phyloP scores from a whole-genome alignment of 2,113 vertebrate species.

The Alaudala cheleensis region DNA sequence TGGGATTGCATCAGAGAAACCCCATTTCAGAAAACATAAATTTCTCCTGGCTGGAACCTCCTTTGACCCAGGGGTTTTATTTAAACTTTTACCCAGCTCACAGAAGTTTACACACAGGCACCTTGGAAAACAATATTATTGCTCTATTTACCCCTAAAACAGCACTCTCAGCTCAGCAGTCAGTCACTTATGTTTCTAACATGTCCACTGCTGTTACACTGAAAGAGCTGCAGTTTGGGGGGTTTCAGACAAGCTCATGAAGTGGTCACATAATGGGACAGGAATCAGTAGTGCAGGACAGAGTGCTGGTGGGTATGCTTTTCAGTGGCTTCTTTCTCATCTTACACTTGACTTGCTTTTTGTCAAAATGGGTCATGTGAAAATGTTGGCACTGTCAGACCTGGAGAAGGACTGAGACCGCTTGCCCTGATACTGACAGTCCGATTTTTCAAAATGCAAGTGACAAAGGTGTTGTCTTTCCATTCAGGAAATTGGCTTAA shows the following conservation, averaged over 20 bases:
- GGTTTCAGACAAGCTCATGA: not conserved
- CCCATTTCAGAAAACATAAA: not conserved
- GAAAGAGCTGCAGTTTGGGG: not conserved
- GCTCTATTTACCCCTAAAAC: not conserved
- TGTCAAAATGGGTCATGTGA: not conserved
- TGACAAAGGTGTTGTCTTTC: not conserved
- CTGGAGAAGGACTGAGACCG: not conserved
- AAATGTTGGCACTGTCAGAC: not conserved
- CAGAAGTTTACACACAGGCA: not conserved
- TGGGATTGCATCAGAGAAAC: not conserved
- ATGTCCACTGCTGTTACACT: not conserved
- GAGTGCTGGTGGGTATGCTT: accelerated
- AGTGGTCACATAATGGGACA: not conserved
- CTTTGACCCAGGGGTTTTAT: not conserved
- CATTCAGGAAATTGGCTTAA: not conserved
- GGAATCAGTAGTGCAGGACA: not conserved
- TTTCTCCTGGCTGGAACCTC: not conserved
- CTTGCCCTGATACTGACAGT: not conserved
- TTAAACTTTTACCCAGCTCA: not conserved
- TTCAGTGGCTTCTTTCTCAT: not conserved
- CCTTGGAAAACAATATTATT: not conserved
- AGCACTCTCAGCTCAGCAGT: not conserved
- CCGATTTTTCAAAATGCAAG: not conserved
- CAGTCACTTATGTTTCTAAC: not conserved
- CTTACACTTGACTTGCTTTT: not conserved